Evolutionary conservation across 64 coral and sea anemone species (phyloP).

Genomic region (Pachyseris speciosa): DNA sequence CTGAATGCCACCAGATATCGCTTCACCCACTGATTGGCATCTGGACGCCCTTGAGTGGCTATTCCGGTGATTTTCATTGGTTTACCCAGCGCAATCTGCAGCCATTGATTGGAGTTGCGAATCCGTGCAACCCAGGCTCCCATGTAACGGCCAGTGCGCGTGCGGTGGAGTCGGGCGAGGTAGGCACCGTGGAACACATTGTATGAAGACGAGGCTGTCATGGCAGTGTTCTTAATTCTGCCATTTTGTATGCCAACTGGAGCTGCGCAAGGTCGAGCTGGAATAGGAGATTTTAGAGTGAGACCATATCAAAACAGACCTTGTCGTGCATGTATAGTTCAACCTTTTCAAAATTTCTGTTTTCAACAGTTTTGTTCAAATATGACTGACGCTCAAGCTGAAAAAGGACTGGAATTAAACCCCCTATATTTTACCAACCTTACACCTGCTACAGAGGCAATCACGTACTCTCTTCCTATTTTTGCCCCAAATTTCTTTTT

Average conservation of each 20-base stretch:
- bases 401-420: too few relatives aligned
- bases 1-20: slow-evolving; percentile 62
- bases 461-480: too few relatives aligned
- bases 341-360: too few relatives aligned
- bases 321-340: too few relatives aligned
- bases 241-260: slow-evolving; percentile 79
- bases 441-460: too few relatives aligned
- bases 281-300: background rate
- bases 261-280: slow-evolving; percentile 62
- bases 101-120: slow-evolving; percentile 74
- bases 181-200: slow-evolving; percentile 47
- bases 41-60: slow-evolving; percentile 60
- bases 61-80: slow-evolving; percentile 72
- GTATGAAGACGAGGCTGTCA: slow-evolving; percentile 80
- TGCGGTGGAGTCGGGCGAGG: slow-evolving; percentile 72
- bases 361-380: too few relatives aligned
- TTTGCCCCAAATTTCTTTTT: too few relatives aligned
- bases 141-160: slow-evolving; percentile 39
- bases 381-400: too few relatives aligned
- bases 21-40: slow-evolving; percentile 63
- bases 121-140: slow-evolving; percentile 77
- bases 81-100: slow-evolving; percentile 66
- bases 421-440: too few relatives aligned
- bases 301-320: too few relatives aligned
- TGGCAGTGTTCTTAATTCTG: slow-evolving; percentile 68